Conservation (phyloP, 2,888 invertebrate species). For the Microctonus brassicae region DNA sequence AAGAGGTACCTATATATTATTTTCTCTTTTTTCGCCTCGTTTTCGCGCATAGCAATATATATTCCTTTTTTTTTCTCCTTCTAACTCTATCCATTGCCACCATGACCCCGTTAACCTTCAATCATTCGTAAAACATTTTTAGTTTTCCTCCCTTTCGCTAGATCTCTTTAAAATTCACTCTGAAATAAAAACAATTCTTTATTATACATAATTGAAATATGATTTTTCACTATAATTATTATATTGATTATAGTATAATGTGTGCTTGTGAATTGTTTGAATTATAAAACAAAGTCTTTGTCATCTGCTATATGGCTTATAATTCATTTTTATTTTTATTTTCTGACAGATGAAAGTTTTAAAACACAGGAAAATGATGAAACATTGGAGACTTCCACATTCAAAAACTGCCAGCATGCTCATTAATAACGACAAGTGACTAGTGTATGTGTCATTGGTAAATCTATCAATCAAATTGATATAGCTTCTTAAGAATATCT, state of each 20-base stretch:
- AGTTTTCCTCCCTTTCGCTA: background rate
- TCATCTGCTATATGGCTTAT: background rate
- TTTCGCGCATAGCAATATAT: conserved; percentile 1
- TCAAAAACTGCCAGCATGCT: conserved; percentile 31
- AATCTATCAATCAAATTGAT: conserved; percentile 18
- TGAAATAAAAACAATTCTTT: too few species aligned
- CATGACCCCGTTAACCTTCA: background rate
- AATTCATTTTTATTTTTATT: conserved; percentile 15
- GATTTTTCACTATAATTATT: background rate
- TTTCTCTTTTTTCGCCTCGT: conserved; percentile 21
- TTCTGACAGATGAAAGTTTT: conserved; percentile 4
- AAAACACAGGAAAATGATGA: conserved; percentile 12
- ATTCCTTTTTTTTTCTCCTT: background rate
- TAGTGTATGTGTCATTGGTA: conserved; percentile 25
- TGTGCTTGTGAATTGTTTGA: background rate
- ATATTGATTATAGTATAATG: background rate
- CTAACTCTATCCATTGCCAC: background rate
- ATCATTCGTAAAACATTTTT: background rate
- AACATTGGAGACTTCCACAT: conserved; percentile 6
- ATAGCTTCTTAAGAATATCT: background rate
- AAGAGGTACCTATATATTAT: conserved; percentile 20
- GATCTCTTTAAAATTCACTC: too few species aligned
- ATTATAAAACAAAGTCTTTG: background rate
- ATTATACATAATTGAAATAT: background rate
- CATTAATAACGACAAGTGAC: conserved; percentile 44